Conservation (phyloP, 2,113 vertebrate genomes). For the Isurus oxyrinchus region DNA sequence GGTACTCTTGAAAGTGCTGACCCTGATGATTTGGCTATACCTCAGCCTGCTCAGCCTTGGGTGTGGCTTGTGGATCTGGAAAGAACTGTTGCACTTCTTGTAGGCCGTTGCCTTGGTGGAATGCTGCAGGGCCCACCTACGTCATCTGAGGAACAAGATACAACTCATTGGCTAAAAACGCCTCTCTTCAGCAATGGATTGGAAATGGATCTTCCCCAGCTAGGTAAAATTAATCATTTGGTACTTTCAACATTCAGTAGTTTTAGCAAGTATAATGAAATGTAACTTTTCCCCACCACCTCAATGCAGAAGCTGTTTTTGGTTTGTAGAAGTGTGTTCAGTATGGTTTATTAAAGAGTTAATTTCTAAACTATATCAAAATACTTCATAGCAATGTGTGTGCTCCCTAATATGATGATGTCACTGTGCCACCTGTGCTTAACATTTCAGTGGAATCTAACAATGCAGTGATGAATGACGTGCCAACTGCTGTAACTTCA, state of each 20-base stretch:
- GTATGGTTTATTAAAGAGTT: not conserved
- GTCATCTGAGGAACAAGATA: slow-evolving; percentile 85
- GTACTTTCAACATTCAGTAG: not conserved
- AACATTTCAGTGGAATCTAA: not conserved
- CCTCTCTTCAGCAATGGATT: slow-evolving; percentile 87
- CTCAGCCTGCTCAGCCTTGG: slow-evolving; percentile 76
- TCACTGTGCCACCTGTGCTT: not conserved
- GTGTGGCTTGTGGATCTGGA: slow-evolving; percentile 96
- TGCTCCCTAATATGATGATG: not conserved
- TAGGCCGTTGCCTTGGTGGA: slow-evolving; percentile 88
- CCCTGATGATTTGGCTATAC: slow-evolving; percentile 67
- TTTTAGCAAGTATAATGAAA: not conserved
- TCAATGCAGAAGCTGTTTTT: not conserved
- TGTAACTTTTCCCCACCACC: not conserved
- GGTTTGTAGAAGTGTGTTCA: not conserved
- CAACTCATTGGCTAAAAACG: slow-evolving; percentile 87
- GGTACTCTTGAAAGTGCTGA: slow-evolving; percentile 79
- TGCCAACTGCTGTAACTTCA: not conserved
- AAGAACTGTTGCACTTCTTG: slow-evolving; percentile 82
- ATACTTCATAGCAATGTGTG: not conserved
- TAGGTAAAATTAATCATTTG: slow-evolving; percentile 61
- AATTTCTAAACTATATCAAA: not conserved
- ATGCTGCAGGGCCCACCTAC: slow-evolving; percentile 86
- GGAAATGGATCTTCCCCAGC: slow-evolving; percentile 81
- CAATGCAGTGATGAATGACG: not conserved